Evolutionary conservation across 2,888 invertebrate species (phyloP).

Genomic region (Bimastos eiseni): DNA sequence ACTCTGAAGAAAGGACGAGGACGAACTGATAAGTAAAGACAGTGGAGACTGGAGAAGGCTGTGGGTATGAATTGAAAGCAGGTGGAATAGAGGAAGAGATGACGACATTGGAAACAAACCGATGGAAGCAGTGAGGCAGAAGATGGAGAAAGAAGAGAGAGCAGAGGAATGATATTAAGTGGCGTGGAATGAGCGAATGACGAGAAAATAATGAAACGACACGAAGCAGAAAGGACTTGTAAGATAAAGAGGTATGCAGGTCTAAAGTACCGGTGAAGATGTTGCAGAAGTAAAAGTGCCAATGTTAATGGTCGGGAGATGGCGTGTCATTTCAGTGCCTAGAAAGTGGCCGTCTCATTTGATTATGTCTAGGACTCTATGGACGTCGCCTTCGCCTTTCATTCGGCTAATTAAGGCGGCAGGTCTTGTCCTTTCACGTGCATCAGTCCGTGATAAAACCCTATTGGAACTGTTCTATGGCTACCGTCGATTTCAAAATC

Average conservation of each 20-base stretch:
- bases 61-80: neutral
- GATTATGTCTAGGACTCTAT: neutral
- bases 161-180: no score
- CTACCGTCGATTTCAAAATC: neutral
- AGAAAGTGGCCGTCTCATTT: constrained; percentile 13
- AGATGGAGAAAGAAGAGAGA: neutral
- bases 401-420: neutral
- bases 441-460: constrained; percentile 9
- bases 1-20: neutral
- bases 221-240: neutral
- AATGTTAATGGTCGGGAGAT: neutral
- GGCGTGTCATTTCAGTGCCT: neutral
- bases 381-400: neutral
- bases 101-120: neutral
- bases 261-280: neutral
- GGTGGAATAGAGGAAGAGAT: neutral
- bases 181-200: neutral
- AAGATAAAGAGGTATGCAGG: neutral
- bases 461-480: neutral
- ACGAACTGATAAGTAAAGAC: neutral
- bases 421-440: neutral
- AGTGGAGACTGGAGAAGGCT: neutral
- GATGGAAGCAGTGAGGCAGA: neutral
- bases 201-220: neutral
- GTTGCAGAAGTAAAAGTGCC: neutral